Evolutionary conservation across 2,888 invertebrate species (phyloP).

Genomic region (Colletes collaris): DNA sequence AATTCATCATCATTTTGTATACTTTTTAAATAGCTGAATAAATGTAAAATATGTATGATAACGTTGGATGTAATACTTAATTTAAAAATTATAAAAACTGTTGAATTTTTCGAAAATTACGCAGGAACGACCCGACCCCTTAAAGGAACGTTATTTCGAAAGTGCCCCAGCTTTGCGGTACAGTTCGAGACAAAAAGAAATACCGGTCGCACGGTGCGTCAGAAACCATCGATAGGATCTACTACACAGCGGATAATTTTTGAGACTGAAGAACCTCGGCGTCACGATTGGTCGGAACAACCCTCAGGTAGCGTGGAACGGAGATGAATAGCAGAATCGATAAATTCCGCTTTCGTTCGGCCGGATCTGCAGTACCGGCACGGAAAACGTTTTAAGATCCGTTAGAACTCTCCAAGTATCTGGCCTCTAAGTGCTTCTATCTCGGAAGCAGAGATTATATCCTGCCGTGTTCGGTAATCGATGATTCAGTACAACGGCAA

Average conservation of each 20-base stretch:
- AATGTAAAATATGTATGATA: too few species aligned
- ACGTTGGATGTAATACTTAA: too few species aligned
- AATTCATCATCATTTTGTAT: too few species aligned
- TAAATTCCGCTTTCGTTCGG: conserved; percentile 32
- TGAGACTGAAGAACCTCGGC: not conserved
- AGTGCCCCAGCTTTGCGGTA: conserved; percentile 2
- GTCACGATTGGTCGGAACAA: conserved; percentile 24
- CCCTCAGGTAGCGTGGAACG: not conserved
- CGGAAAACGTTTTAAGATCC: conserved; percentile 19
- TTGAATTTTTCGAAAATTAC: too few species aligned
- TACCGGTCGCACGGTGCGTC: not conserved
- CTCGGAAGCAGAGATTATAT: conserved; percentile 1
- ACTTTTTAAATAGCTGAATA: too few species aligned
- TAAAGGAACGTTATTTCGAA: not conserved
- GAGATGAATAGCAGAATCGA: conserved; percentile 44
- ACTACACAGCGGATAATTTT: conserved; percentile 16
- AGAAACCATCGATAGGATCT: not conserved
- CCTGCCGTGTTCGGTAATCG: conserved; percentile 15
- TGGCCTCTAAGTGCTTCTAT: conserved; percentile 30
- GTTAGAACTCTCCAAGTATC: not conserved
- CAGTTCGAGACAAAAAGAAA: conserved; percentile 34
- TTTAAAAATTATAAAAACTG: too few species aligned
- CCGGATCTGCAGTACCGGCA: conserved; percentile 16
- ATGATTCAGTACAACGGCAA: conserved; percentile 22
- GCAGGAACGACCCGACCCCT: too few species aligned